A percentile compares a stretch with the other conserved stretches of the same genome.
phyloP scores from a whole-genome alignment of 2,113 vertebrate genomes.

The Gadus macrocephalus region DNA sequence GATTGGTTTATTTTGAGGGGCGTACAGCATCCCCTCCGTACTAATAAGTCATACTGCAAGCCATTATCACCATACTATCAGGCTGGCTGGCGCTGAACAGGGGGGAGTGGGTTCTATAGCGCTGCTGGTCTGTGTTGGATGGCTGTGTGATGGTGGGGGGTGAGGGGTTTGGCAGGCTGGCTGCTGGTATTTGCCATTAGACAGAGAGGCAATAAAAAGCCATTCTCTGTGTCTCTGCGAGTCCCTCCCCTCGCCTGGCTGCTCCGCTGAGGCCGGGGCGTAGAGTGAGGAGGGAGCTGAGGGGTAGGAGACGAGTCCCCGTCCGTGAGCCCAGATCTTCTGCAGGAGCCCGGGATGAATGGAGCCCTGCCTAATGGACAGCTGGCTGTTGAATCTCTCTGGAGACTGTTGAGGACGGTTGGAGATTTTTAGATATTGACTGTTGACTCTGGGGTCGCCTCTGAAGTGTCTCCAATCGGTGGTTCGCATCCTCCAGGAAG shows the following conservation, averaged over 20 bases:
- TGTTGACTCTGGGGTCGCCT: not conserved
- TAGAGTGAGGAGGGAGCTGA: conserved; percentile 34
- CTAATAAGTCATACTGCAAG: too few species aligned
- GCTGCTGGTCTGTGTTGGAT: conserved; percentile 36
- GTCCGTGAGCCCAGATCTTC: conserved; percentile 28
- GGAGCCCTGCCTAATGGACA: conserved; percentile 45
- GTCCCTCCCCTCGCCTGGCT: conserved; percentile 34
- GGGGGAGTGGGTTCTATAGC: conserved; percentile 13
- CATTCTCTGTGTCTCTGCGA: conserved; percentile 9
- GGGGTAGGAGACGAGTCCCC: conserved; percentile 25
- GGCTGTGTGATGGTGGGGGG: conserved; percentile 1
- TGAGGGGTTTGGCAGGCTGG: conserved; percentile 18
- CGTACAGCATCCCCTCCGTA: conserved; percentile 24
- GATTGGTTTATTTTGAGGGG: conserved; percentile 27
- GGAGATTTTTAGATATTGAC: conserved; percentile 18
- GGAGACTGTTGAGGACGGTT: conserved; percentile 23
- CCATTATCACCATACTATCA: too few species aligned
- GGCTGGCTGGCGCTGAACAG: too few species aligned
- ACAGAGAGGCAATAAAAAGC: conserved; percentile 56
- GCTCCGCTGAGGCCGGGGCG: conserved; percentile 23
- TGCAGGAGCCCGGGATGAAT: not conserved
- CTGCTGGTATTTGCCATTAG: conserved; percentile 45
- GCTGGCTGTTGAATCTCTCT: conserved; percentile 44
- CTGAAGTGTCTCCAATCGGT: not conserved
- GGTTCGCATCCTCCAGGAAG: conserved; percentile 37